phyloP scores from a whole-genome alignment of 2,113 vertebrate genomes.

The Mola mola region DNA sequence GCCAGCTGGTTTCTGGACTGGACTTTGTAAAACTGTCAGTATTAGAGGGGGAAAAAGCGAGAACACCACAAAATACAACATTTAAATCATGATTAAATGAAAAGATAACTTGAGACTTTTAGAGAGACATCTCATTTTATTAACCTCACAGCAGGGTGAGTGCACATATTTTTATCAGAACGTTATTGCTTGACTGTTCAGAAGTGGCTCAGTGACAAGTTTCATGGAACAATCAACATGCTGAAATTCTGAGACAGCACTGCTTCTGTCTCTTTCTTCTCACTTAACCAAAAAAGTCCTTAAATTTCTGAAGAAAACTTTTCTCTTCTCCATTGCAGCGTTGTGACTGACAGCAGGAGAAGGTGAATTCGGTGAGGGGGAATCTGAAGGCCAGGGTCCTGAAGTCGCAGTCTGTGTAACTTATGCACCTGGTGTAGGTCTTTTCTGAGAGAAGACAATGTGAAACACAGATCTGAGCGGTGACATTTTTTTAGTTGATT shows the following conservation, averaged over 20 bases:
- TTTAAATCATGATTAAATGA: too few relatives aligned
- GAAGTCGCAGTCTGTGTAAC: conserved; percentile 38
- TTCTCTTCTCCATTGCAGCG: conserved; percentile 47
- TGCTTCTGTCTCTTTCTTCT: not conserved
- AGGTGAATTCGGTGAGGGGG: not conserved
- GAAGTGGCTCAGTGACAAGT: not conserved
- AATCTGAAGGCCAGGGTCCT: conserved; percentile 27
- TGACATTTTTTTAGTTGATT: too few relatives aligned
- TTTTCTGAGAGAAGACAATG: conserved; percentile 17
- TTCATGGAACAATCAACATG: not conserved
- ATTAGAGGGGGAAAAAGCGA: too few relatives aligned
- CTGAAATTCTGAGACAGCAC: not conserved
- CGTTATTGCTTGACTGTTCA: conserved; percentile 13
- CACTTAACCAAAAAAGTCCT: not conserved
- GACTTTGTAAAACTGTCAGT: too few relatives aligned
- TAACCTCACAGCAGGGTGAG: too few relatives aligned
- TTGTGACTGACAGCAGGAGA: conserved; percentile 45
- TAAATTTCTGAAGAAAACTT: fast-evolving
- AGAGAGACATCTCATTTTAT: too few relatives aligned
- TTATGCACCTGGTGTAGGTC: conserved; percentile 32
- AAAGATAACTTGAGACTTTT: too few relatives aligned
- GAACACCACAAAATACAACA: too few relatives aligned
- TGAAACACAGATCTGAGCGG: too few relatives aligned
- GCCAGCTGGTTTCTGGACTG: too few relatives aligned
- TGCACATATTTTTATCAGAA: not conserved